Evolutionary conservation across 2,113 vertebrate genomes (phyloP).

Genomic region (Nothocercus nigrocapillus): DNA sequence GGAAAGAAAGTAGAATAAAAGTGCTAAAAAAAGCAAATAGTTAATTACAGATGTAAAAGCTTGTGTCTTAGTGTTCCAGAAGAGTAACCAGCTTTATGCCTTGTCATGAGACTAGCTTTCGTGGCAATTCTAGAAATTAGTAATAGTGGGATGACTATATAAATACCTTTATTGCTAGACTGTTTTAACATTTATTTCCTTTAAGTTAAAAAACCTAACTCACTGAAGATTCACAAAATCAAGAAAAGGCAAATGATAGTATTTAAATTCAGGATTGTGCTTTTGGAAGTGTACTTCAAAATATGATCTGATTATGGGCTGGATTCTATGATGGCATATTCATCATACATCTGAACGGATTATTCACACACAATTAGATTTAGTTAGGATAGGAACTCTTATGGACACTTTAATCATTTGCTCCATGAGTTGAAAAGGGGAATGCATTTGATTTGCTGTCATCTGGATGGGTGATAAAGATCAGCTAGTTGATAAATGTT

Average conservation of each 20-base stretch:
- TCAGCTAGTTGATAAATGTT: constrained; percentile 67
- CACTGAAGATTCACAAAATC: background rate
- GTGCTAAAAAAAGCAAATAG: background rate
- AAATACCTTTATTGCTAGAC: background rate
- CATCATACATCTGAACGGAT: background rate
- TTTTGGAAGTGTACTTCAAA: background rate
- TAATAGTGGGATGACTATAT: background rate
- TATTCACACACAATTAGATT: constrained; percentile 68
- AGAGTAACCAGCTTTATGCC: background rate
- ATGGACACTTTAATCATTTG: constrained; percentile 69
- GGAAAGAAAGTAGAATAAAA: background rate
- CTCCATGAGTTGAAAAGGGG: constrained; percentile 51
- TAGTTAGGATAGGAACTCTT: constrained; percentile 34
- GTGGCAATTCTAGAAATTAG: background rate
- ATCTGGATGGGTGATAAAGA: constrained; percentile 60
- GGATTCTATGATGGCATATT: background rate
- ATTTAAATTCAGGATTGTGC: background rate
- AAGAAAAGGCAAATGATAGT: background rate
- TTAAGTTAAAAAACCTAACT: background rate
- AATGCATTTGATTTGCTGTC: constrained; percentile 72
- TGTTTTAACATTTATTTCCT: background rate
- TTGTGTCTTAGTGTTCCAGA: background rate
- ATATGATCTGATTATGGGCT: background rate
- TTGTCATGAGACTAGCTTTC: background rate
- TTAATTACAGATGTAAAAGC: background rate